phyloP scores from a whole-genome alignment of 2,113 vertebrate genomes.

The Eulemur macaco region DNA sequence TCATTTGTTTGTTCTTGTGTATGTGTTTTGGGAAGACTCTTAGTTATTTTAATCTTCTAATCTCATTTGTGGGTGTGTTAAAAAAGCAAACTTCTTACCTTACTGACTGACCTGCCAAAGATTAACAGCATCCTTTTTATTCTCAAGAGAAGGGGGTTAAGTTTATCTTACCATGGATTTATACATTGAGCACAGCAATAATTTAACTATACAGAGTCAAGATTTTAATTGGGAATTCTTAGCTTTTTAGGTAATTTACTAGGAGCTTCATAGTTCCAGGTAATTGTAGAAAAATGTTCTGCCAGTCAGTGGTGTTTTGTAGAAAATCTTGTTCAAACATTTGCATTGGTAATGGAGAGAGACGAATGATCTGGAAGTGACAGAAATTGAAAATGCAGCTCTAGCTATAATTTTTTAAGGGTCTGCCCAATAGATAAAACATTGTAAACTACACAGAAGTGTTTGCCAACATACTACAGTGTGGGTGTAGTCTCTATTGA shows the following conservation, averaged over 20 bases:
- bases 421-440: neutral
- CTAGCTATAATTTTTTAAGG: neutral
- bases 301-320: neutral
- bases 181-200: neutral
- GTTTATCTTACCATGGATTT: neutral
- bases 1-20: constrained; percentile 5
- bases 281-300: neutral
- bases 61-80: constrained; percentile 15
- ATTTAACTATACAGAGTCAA: neutral
- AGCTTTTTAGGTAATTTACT: constrained; percentile 30
- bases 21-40: constrained; percentile 22
- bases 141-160: neutral
- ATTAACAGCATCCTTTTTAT: neutral
- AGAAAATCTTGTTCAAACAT: constrained; percentile 19
- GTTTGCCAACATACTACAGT: neutral
- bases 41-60: constrained; percentile 51
- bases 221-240: neutral
- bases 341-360: neutral
- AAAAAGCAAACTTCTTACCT: constrained; percentile 16
- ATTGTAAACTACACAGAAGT: neutral
- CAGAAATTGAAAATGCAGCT: neutral
- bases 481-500: neutral
- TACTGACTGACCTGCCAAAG: neutral
- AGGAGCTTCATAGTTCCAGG: neutral
- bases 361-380: constrained; percentile 4